Base-by-base conservation (phyloP, 2,797 vertebrate species). In the Rhinoraja longicauda region DNA sequence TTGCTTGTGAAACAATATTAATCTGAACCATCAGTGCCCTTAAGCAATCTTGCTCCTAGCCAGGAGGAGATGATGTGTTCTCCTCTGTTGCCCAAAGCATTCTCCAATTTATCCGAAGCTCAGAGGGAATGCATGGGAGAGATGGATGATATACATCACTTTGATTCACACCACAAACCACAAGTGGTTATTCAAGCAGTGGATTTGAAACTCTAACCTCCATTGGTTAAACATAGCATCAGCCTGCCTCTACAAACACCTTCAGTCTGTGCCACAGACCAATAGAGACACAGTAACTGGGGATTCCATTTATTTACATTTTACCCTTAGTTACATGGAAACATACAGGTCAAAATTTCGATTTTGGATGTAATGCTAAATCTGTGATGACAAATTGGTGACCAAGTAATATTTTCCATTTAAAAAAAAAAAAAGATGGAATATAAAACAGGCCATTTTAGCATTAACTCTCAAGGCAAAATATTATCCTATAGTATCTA, bases 21-120 rank as follows among this genome's bases (percentile, higher is more conserved):
- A 92, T 73, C 45, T 92, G 90, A 73, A 92, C 90, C 90, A 13
- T 26, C 67, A 29, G 70, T 92, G 90, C 75, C 90, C 70, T 92
- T 92, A 53, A 92, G 39, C 90, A 92, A 12, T 75, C 90, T 92
- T 92, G 70, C 70, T 75, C 90, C 90, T n/a, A 29, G 21, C 70
- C 21, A 92, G 45, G 39, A 72, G 15, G 24, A 73, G 36, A 45
- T 73, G 2, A 67, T 13, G 13, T 26, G 3, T 39, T 91, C 4
- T 91, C 26, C 24, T 36, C 90, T 75, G 45, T 19, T 91, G 70
- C 26, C 90, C 13, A n/a, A 92, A 26, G 9, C 39, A 29, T 73
- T 72, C 4, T 3, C 53, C 12, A 84, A 84, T n/a, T 59, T 59
- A 59, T 84, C 24, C 1, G 24, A 81, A 59, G 24, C 15, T 64